phyloP scores from a whole-genome alignment of 2,797 vertebrate species.

The Danionella dracula region DNA sequence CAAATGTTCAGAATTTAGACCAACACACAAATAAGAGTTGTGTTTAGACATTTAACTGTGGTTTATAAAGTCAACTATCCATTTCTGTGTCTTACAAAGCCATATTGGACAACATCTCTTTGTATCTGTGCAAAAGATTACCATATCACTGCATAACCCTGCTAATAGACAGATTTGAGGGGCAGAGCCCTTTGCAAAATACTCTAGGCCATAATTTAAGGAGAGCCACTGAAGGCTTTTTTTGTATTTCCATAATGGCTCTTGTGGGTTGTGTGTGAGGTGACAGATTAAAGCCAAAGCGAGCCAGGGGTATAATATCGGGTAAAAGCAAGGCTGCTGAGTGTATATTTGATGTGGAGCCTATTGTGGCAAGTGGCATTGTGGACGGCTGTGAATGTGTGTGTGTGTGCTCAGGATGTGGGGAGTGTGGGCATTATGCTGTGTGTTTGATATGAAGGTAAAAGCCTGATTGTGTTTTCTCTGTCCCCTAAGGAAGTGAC shows the following conservation, averaged over 20 bases:
- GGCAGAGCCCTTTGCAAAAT: constrained; percentile 17
- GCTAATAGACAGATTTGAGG: constrained; percentile 7
- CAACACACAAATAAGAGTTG: too few relatives aligned
- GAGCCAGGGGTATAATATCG: constrained; percentile 39
- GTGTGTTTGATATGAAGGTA: constrained; percentile 51
- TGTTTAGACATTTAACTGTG: too few relatives aligned
- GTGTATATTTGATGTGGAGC: constrained; percentile 21
- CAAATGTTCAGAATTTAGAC: too few relatives aligned
- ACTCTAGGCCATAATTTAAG: constrained; percentile 1
- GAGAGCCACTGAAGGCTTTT: neutral
- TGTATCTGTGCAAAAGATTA: neutral
- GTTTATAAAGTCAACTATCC: too few relatives aligned
- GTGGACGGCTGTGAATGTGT: constrained; percentile 16
- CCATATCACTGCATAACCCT: constrained; percentile 2
- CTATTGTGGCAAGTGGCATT: constrained; percentile 27
- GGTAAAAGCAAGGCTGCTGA: constrained; percentile 26
- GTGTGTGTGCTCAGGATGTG: neutral
- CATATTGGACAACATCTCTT: constrained; percentile 4
- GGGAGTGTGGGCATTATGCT: constrained; percentile 29
- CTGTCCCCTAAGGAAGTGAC: constrained; percentile 69
- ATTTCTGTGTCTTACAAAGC: neutral
- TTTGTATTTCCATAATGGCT: constrained; percentile 29
- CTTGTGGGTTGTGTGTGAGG: constrained; percentile 19
- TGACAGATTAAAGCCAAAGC: constrained; percentile 35
- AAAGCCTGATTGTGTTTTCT: constrained; percentile 65